Conservation (phyloP, 2,797 vertebrate genomes). For the Gadopsis marmoratus region DNA sequence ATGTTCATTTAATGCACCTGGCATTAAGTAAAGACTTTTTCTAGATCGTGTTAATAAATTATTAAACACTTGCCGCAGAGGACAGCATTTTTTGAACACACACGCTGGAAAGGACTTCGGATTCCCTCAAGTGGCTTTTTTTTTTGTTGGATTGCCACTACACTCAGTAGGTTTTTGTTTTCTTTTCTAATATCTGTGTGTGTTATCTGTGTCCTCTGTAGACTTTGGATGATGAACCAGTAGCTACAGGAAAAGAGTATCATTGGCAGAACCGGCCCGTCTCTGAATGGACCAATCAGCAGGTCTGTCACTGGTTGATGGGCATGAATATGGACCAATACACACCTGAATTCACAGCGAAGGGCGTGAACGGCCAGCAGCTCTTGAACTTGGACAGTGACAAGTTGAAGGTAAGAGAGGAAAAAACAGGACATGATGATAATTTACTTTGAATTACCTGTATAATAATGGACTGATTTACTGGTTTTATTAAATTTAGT, state of each 20-base stretch:
- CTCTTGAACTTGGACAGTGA: slow-evolving; percentile 91
- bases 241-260: slow-evolving; percentile 88
- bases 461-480: not conserved
- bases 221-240: slow-evolving; percentile 89
- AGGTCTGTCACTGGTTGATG: slow-evolving; percentile 93
- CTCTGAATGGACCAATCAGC: slow-evolving; percentile 91
- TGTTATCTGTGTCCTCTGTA: slow-evolving; percentile 70
- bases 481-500: not conserved
- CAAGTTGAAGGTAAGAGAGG: slow-evolving; percentile 88
- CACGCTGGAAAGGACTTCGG: too few species aligned
- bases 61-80: too few species aligned
- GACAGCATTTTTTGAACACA: too few species aligned
- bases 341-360: slow-evolving; percentile 88
- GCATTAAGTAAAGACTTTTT: too few species aligned
- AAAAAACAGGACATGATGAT: not conserved
- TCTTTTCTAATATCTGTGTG: not conserved
- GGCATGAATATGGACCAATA: slow-evolving; percentile 95
- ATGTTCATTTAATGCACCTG: too few species aligned
- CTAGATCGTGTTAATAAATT: too few species aligned
- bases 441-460: not conserved
- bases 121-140: too few species aligned
- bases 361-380: slow-evolving; percentile 89
- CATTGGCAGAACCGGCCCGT: slow-evolving; percentile 92
- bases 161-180: too few species aligned
- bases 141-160: too few species aligned